Conservation (phyloP, 2,888 invertebrate species). For the Drosophila meridionalis region DNA sequence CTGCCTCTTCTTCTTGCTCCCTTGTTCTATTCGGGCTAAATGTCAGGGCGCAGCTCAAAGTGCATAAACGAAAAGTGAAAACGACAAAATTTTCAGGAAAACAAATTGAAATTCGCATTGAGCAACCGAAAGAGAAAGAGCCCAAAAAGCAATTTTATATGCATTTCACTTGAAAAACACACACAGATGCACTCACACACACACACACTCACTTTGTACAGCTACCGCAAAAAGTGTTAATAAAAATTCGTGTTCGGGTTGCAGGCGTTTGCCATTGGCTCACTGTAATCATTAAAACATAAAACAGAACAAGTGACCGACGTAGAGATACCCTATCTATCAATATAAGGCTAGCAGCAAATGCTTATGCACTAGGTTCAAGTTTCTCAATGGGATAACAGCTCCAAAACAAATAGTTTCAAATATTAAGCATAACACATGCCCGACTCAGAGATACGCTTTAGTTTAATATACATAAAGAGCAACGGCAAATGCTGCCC, state of each 20-base stretch:
- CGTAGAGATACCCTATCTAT: neutral
- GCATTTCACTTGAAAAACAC: conserved; percentile 18
- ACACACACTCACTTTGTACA: conserved; percentile 9
- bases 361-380: neutral
- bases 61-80: neutral
- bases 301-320: conserved; percentile 1
- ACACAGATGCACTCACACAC: conserved; percentile 15
- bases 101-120: conserved; percentile 42
- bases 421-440: neutral
- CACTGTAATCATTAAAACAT: conserved; percentile 39
- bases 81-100: neutral
- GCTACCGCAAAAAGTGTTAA: conserved; percentile 67
- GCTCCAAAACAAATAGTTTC: neutral
- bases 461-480: neutral
- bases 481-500: no score
- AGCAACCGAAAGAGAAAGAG: conserved; percentile 14
- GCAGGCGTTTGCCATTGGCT: conserved; percentile 18
- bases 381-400: neutral
- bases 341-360: neutral
- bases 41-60: conserved; percentile 28
- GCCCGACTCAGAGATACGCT: neutral
- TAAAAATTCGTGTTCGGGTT: conserved; percentile 53
- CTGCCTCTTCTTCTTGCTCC: neutral
- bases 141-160: conserved; percentile 43
- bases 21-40: conserved; percentile 19